These are phyloP conservation scores for Strigamia crassipes DNA, from an alignment of 2,888 invertebrate genomes.

Conservation along the genomic window DNA sequence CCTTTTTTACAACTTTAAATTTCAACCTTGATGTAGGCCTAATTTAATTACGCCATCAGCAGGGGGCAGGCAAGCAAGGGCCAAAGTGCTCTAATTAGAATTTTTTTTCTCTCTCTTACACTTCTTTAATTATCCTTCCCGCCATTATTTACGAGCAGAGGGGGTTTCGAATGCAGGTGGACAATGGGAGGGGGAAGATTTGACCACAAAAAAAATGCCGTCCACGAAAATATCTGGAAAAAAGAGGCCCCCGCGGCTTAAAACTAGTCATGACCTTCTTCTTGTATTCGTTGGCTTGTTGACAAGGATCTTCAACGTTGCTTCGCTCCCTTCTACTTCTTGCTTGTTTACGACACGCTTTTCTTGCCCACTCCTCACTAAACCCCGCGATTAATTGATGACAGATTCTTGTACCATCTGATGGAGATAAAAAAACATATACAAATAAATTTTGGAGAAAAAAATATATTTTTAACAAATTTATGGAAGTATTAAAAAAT, in stretches of 20 bases:
- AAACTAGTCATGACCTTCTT: constrained; percentile 32
- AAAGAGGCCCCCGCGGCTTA: background rate
- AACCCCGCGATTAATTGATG: constrained; percentile 18
- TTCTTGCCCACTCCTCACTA: constrained; percentile 31
- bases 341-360: constrained; percentile 27
- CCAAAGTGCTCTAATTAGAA: constrained; percentile 32
- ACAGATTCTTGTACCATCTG: background rate
- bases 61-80: constrained; percentile 10
- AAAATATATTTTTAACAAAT: background rate
- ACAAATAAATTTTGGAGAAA: background rate
- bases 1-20: constrained; percentile 10
- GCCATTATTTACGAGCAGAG: constrained; percentile 18
- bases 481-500: constrained; percentile 23
- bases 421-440: constrained; percentile 26
- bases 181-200: background rate
- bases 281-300: constrained; percentile 24
- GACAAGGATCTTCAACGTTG: constrained; percentile 23
- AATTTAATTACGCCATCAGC: constrained; percentile 35
- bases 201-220: constrained; percentile 13
- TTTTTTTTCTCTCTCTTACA: constrained; percentile 10
- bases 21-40: constrained; percentile 18
- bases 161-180: background rate
- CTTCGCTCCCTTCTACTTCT: background rate
- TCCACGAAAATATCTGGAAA: background rate
- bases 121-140: constrained; percentile 28